phyloP scores from a whole-genome alignment of 2,113 vertebrate species.

The Aspiorhynchus laticeps region DNA sequence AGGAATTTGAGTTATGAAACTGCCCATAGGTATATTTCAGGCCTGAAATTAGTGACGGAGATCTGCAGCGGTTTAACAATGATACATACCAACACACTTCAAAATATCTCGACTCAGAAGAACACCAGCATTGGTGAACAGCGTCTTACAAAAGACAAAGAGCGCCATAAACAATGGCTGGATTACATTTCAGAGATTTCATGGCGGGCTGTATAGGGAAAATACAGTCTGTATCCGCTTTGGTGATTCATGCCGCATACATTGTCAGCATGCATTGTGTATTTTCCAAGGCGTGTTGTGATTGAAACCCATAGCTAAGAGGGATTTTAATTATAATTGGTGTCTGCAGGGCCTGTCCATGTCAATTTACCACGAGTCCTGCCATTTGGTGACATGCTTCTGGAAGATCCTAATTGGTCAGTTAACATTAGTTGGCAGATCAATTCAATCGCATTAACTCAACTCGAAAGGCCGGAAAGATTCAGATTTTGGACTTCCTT shows the following conservation, averaged over 20 bases:
- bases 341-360: constrained; percentile 48
- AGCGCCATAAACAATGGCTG: background rate
- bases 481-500: constrained; percentile 37
- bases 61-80: background rate
- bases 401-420: constrained; percentile 54
- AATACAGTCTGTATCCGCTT: constrained; percentile 18
- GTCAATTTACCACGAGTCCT: constrained; percentile 42
- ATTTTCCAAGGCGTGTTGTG: background rate
- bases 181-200: constrained; percentile 13
- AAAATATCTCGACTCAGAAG: constrained; percentile 2
- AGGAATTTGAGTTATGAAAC: background rate
- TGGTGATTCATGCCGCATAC: constrained; percentile 33
- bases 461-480: constrained; percentile 29
- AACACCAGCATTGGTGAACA: background rate
- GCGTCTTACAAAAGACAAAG: background rate
- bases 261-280: constrained; percentile 33
- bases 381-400: constrained; percentile 51
- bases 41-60: background rate
- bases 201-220: background rate
- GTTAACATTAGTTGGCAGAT: constrained; percentile 58
- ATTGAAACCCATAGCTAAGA: constrained; percentile 21
- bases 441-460: constrained; percentile 51
- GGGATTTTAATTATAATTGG: constrained; percentile 53
- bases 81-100: constrained; percentile 1
- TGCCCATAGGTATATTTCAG: background rate